These are phyloP conservation scores for Tachina lurida DNA, from an alignment of 2,888 invertebrate species.

Conservation along the genomic window DNA sequence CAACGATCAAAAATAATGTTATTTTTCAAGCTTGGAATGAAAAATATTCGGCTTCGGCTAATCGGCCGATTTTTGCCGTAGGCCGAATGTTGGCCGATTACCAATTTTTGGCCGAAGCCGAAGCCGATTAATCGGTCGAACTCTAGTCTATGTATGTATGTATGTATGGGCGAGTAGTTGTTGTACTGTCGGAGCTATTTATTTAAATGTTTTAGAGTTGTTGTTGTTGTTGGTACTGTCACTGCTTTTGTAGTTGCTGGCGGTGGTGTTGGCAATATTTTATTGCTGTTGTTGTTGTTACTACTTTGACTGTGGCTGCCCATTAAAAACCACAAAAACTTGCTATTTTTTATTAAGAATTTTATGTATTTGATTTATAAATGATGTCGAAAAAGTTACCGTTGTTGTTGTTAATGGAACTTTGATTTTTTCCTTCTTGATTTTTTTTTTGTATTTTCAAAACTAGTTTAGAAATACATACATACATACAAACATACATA, in stretches of 20 bases:
- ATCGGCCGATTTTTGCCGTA: too few species aligned
- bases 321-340: constrained; percentile 65
- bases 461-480: background rate
- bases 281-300: constrained; percentile 15
- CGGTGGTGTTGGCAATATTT: constrained; percentile 37
- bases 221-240: constrained; percentile 49
- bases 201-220: constrained; percentile 33
- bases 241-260: constrained; percentile 38
- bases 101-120: too few species aligned
- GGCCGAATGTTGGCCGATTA: too few species aligned
- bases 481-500: background rate
- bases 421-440: too few species aligned
- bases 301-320: constrained; percentile 48
- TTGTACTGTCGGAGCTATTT: constrained; percentile 51
- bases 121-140: too few species aligned
- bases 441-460: too few species aligned
- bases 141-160: background rate
- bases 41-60: too few species aligned
- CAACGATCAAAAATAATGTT: too few species aligned
- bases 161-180: background rate
- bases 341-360: constrained; percentile 58
- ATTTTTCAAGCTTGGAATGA: too few species aligned
- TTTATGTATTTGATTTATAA: constrained; percentile 46
- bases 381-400: constrained; percentile 2
- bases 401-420: background rate